Evolutionary conservation across 2,888 invertebrate genomes (phyloP), one percentile per base, ranked within the genome.

Genomic region (Scaptomyza reducta): DNA sequence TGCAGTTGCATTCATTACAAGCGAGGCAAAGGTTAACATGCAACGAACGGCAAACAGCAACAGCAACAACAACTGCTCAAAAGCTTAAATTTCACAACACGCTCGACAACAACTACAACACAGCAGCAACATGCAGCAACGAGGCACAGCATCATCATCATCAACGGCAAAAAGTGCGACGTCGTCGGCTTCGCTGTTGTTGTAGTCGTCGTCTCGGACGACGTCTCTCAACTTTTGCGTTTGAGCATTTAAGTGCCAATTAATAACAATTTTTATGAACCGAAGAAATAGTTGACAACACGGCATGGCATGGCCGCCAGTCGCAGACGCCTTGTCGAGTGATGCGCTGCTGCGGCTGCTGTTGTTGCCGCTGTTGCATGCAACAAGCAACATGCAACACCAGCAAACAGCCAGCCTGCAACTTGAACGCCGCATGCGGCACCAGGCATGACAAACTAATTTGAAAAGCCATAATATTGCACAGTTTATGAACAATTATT

Each of bases 251-350:
- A 91, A 91, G 90, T 91, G 91, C 90, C 90, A 91, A 91, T 91
- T 91, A 91, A 91, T 91, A 90, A 91, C 91, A 91, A 90, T 91
- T 91, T 91, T 91, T 91, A 91, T 91, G 91, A 91, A 90, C 90
- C 91, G 89, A 89, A 91, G 91, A 91, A 91, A 91, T 91, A 90
- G 91, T 91, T 91, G 91, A 91, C 91, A 91, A 90, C 90, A 88
- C 89, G 86, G 79, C 87, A 86, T 75, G 55, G 73, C 70, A 58
- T 66, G 74, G 82, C 70, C 61, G 70, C 47, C 71, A 67, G 70
- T 49, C 58, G 73, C 46, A 75, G 63, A 55, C 50, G 61, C 70
- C 58, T 61, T 40, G 65, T 47, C 55, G 46, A 47, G 44, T 76
- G 71, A 72, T 67, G 74, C 74, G 71, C 59, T 62, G 73, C 53